Evolutionary conservation across 1,140 invertebrate species (phyloP), one percentile per base, ranked within the genome.

Genomic region (Tetragonula clypearis): DNA sequence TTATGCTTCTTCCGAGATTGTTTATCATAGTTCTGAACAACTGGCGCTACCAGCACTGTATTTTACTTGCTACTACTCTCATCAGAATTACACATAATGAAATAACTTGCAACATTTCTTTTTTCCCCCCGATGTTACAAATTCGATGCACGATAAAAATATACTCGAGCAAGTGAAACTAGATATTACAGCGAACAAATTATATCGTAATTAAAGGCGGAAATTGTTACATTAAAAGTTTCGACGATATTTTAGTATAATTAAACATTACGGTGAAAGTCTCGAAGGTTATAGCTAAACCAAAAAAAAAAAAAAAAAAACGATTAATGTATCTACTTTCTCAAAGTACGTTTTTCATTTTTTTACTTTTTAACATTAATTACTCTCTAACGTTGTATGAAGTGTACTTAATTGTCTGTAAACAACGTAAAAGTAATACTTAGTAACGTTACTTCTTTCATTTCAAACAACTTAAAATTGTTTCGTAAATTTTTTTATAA

Each of bases 11-110:
- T 62, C 74, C 68, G 55, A 83, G 73, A 86, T 86, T 87, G 86
- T 87, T 87, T 85, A 87, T 87, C 83, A 80, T 72, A 76, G 72
- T 72, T 86, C 77, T 85, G 77, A n/a, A 80, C 77, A 71, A 79
- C 76, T 87, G 77, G 86, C 86, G 86, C 86, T 85, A 85, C 76
- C 35, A 85, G 77, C 75, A 85, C 41, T 78, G 53, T 66, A 17
- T 14, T 62, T 23, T 55, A 76, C 41, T 55, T 55, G 71, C n/a
- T 49, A 60, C 75, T 49, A 72, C n/a, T 78, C 49, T 65, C 55
- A 74, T 68, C 71, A 79, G 75, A 71, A 71, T 62, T 56, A 58
- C 73, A 73, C 12, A 26, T 19, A 62, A 21, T 62, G 55, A 30
- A 53, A 49, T 53, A 53, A 15, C 49, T 73, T 82, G 49, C 23